A percentile compares a stretch with the other conserved stretches of the same genome.
Conservation (phyloP, 1,140 invertebrate species). For the Lepidostoma basale region DNA sequence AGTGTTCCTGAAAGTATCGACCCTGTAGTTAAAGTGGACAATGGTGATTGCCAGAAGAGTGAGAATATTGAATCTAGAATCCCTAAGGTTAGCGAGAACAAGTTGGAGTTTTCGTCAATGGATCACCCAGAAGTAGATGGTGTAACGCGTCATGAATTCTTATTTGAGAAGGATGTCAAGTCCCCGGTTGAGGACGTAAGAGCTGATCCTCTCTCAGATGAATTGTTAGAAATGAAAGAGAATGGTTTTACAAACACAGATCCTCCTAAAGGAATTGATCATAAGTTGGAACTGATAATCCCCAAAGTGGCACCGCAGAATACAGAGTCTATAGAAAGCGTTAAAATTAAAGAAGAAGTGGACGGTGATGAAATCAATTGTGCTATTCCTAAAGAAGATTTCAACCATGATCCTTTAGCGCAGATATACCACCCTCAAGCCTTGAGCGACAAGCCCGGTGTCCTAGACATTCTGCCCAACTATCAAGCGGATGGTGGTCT, state of each 20-base stretch:
- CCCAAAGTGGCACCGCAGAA: conserved; percentile 62
- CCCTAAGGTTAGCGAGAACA: conserved; percentile 3
- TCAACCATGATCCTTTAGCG: conserved; percentile 54
- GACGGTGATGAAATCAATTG: conserved; percentile 54
- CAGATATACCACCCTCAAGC: conserved; percentile 54
- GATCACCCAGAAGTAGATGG: background rate
- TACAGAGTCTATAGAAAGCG: conserved; percentile 58
- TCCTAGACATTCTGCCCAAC: conserved; percentile 48
- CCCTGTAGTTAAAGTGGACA: conserved; percentile 5
- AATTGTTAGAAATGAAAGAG: conserved; percentile 25
- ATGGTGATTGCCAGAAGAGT: conserved; percentile 1
- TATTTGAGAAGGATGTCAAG: conserved; percentile 36
- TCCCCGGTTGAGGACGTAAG: conserved; percentile 39
- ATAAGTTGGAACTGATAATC: conserved; percentile 65
- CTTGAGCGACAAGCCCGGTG: conserved; percentile 50
- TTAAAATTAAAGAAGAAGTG: conserved; percentile 64
- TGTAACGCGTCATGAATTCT: conserved; percentile 4
- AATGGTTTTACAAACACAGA: conserved; percentile 47
- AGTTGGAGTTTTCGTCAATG: conserved; percentile 23
- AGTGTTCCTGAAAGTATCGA: conserved; percentile 17
- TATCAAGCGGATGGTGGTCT: conserved; percentile 17
- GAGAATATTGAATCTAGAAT: conserved; percentile 9
- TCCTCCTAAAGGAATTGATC: conserved; percentile 50
- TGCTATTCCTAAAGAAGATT: conserved; percentile 58
- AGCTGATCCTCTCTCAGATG: conserved; percentile 35